Percentiles rank a stretch among this genome's conserved stretches.
Evolutionary conservation across 2,888 invertebrate species (phyloP).

Genomic region (Tineola bisselliella): DNA sequence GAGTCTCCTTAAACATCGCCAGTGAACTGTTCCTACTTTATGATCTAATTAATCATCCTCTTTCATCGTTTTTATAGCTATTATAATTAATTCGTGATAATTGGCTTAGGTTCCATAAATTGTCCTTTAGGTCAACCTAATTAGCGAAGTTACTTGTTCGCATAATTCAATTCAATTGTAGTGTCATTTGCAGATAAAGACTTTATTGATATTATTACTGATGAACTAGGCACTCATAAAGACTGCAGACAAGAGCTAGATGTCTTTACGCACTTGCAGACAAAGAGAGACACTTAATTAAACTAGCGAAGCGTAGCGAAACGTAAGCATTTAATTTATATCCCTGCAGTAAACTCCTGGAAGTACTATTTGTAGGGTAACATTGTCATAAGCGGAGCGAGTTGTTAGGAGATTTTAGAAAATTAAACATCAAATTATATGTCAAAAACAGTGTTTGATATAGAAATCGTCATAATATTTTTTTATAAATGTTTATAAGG

Average conservation of each 20-base stretch:
- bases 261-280: slow-evolving; percentile 48
- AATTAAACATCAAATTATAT: too few relatives aligned
- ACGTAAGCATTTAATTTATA: slow-evolving; percentile 68
- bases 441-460: too few relatives aligned
- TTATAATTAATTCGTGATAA: not conserved
- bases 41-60: not conserved
- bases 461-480: too few relatives aligned
- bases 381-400: slow-evolving; percentile 31
- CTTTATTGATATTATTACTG: not conserved
- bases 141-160: not conserved
- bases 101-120: not conserved
- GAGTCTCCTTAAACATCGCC: too few relatives aligned
- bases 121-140: not conserved
- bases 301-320: slow-evolving; percentile 59
- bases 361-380: slow-evolving; percentile 32
- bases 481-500: too few relatives aligned
- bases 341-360: slow-evolving; percentile 64
- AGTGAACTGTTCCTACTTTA: slow-evolving; percentile 9
- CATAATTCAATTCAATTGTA: not conserved
- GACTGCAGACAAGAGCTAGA: not conserved
- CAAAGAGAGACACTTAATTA: slow-evolving; percentile 64
- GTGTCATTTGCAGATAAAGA: not conserved
- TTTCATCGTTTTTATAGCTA: not conserved
- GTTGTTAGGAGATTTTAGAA: not conserved
- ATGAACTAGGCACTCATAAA: not conserved